Percentiles rank a stretch among this genome's conserved stretches.
Conservation (phyloP, 2,888 invertebrate species). For the Catocala fraxini region DNA sequence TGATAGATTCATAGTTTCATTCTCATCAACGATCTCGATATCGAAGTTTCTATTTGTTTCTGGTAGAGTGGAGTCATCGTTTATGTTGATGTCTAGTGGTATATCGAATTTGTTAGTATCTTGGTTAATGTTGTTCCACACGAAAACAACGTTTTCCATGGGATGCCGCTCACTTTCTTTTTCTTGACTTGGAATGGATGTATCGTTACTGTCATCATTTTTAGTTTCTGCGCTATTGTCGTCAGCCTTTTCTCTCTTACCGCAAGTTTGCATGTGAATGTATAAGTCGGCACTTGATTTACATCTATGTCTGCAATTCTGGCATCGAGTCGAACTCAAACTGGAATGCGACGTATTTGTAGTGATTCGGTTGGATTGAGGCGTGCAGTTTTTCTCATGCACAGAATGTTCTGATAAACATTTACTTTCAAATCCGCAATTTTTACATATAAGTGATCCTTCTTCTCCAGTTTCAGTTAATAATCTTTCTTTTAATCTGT, state of each 20-base stretch:
- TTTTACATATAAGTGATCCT: slow-evolving; percentile 90
- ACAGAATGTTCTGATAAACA: slow-evolving; percentile 93
- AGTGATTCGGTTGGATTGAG: slow-evolving; percentile 75
- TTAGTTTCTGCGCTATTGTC: slow-evolving; percentile 67
- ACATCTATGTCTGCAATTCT: slow-evolving; percentile 95
- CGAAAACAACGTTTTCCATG: slow-evolving; percentile 94
- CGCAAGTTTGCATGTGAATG: slow-evolving; percentile 92
- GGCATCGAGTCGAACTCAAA: slow-evolving; percentile 92
- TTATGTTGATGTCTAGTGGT: slow-evolving; percentile 79
- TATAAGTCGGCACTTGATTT: slow-evolving; percentile 94
- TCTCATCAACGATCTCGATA: slow-evolving; percentile 74
- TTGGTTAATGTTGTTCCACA: slow-evolving; percentile 91
- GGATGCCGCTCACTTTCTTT: slow-evolving; percentile 89
- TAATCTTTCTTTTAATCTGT: slow-evolving; percentile 92
- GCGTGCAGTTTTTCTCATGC: slow-evolving; percentile 91
- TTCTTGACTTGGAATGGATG: slow-evolving; percentile 63
- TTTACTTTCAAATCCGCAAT: slow-evolving; percentile 93
- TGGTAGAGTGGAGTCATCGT: slow-evolving; percentile 81
- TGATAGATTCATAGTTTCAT: slow-evolving; percentile 89
- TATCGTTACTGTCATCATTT: slow-evolving; percentile 69
- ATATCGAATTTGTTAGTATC: slow-evolving; percentile 74
- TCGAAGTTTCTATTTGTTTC: slow-evolving; percentile 72
- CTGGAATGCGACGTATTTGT: slow-evolving; percentile 78
- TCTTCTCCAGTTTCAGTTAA: slow-evolving; percentile 89
- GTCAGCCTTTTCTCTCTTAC: slow-evolving; percentile 76